Evolutionary conservation across 2,797 vertebrate genomes (phyloP), one percentile per base, ranked within the genome.

Genomic region (Garrulus glandarius): DNA sequence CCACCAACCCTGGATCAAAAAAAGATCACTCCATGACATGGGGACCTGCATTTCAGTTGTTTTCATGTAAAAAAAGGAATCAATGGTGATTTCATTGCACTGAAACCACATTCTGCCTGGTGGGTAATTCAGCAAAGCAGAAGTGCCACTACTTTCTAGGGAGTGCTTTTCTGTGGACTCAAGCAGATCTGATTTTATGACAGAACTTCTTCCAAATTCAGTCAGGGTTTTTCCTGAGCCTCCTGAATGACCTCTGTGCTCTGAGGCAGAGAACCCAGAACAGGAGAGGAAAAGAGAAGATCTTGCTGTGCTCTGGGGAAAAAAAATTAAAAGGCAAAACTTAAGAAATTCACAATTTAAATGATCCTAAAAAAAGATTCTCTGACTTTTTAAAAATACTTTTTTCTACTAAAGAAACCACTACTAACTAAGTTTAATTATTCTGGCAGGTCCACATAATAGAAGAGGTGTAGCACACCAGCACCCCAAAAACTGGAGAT

Each of bases 51-150:
- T 61, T 74, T 72, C 1, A 46, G 13, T 7, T 60, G 22, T 41
- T 64, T 21, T 52, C 9, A 6, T 4, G 5, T 34, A 41, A 19
- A 87, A 74, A 37, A 52, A 46, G 2, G 8, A 49, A 74, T 68
- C 5, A 34, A 1, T 20, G 18, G 34, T 13, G 5, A 69, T 46
- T 72, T 79, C 5, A 50, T 13, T 56, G 27, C 27, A 43, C 32
- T 34, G 46, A 69, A 83, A 56, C 6, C 5, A 41, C 0, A 0
- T 44, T 37, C 29, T 65, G 56, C 24, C 55, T 17, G 2, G 2
- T 21, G n/a, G 29, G 19, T 37, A 57, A 41, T 17, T 43, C 39
- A 60, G 41, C 26, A 75, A 53, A 77, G 65, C 0, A 2, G 2
- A 84, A 84, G n/a, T 34, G 52, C 3, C 13, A 27, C n/a, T 36